These are phyloP conservation scores for Saguinus imperator DNA, from an alignment of 2,113 vertebrate species.

Conservation along the genomic window DNA sequence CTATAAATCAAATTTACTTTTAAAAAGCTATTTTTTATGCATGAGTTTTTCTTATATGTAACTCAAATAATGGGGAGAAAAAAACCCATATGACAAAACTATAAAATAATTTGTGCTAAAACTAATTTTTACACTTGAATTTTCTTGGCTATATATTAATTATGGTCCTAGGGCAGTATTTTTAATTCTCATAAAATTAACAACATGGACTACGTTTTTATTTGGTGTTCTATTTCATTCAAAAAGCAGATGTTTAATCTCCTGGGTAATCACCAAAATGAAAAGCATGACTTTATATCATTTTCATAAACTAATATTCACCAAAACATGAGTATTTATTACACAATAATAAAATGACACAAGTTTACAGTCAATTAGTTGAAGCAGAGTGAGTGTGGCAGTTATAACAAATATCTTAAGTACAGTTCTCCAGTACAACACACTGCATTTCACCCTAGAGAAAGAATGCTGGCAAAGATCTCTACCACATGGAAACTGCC, in stretches of 20 bases:
- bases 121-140: slow-evolving; percentile 14
- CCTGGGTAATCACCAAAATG: slow-evolving; percentile 74
- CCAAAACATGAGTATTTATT: slow-evolving; percentile 50
- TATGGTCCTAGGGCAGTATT: not conserved
- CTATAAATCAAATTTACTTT: slow-evolving; percentile 34
- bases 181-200: slow-evolving; percentile 48
- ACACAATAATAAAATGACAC: not conserved
- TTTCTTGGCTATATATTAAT: slow-evolving; percentile 38
- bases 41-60: not conserved
- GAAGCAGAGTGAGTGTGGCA: slow-evolving; percentile 23
- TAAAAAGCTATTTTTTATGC: slow-evolving; percentile 23
- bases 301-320: slow-evolving; percentile 68
- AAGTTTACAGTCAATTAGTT: not conserved
- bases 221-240: slow-evolving; percentile 69
- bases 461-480: slow-evolving; percentile 80
- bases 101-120: slow-evolving; percentile 21
- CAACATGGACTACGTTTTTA: slow-evolving; percentile 66
- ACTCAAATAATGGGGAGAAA: not conserved
- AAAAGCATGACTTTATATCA: slow-evolving; percentile 61
- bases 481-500: slow-evolving; percentile 78
- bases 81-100: not conserved
- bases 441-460: slow-evolving; percentile 81
- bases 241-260: slow-evolving; percentile 79
- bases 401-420: slow-evolving; percentile 60
- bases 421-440: slow-evolving; percentile 75